These are phyloP conservation scores for Aphidius ervi DNA, from an alignment of 1,140 invertebrate species.

Conservation along the genomic window DNA sequence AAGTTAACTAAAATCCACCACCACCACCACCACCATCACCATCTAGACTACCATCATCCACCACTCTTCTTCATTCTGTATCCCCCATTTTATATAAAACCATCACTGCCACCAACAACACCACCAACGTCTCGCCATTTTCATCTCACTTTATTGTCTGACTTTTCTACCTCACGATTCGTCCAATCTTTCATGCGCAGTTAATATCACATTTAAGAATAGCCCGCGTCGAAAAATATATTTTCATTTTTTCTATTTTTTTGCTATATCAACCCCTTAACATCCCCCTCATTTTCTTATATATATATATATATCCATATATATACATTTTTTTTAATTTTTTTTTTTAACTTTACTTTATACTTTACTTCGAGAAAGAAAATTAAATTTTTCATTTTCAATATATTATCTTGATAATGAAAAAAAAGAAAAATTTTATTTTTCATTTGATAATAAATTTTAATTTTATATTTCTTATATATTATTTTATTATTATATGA, in stretches of 20 bases:
- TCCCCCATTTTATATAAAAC: slow-evolving; percentile 1
- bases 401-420: no score
- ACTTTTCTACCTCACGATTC: neutral
- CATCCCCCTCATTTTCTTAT: no score
- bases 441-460: no score
- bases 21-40: slow-evolving; percentile 16
- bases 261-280: neutral
- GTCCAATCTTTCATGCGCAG: slow-evolving; percentile 20
- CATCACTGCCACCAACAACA: neutral
- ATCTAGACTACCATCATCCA: slow-evolving; percentile 9
- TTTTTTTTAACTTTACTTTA: no score
- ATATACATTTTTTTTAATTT: no score
- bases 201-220: slow-evolving; percentile 1
- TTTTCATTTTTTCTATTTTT: slow-evolving; percentile 9
- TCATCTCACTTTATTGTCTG: neutral
- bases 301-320: no score
- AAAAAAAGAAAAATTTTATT: no score
- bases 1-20: neutral
- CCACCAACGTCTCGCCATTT: slow-evolving; percentile 6
- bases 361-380: no score
- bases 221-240: slow-evolving; percentile 23
- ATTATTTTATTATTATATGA: no score
- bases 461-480: no score
- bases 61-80: neutral
- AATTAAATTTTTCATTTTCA: no score